phyloP scores from a whole-genome alignment of 1,140 invertebrate genomes.

The Campoletis sonorensis region DNA sequence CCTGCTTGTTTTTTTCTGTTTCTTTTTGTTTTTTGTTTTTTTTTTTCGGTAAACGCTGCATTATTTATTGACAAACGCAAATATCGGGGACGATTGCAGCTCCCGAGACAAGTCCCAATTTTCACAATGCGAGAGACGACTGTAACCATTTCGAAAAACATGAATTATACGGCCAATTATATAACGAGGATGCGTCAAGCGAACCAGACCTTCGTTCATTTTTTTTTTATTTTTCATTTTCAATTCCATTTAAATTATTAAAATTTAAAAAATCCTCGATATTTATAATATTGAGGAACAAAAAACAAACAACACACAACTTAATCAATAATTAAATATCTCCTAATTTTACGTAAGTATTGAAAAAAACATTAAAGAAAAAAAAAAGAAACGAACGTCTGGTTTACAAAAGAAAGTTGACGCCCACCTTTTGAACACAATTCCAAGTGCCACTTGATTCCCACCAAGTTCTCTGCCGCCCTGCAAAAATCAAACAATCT shows the following conservation, averaged over 20 bases:
- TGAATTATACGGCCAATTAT: conserved; percentile 46
- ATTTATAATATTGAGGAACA: not conserved
- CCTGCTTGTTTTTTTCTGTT: conserved; percentile 52
- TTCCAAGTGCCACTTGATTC: conserved; percentile 55
- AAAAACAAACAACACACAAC: not conserved
- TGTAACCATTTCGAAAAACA: conserved; percentile 56
- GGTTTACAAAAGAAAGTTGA: conserved; percentile 52
- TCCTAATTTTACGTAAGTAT: too few relatives aligned
- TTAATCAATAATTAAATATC: too few relatives aligned
- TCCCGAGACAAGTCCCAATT: conserved; percentile 49
- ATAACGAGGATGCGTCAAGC: conserved; percentile 46
- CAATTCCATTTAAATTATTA: not conserved
- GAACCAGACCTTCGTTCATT: conserved; percentile 44
- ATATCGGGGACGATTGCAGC: conserved; percentile 15
- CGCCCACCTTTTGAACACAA: conserved; percentile 64
- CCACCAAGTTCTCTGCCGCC: conserved; percentile 55
- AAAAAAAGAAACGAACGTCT: conserved; percentile 32
- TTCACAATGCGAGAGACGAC: conserved; percentile 46
- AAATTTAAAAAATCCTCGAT: too few relatives aligned
- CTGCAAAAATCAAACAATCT: conserved; percentile 68
- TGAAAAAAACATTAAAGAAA: conserved; percentile 6
- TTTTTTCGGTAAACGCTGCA: too few relatives aligned
- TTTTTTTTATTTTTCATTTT: too few relatives aligned
- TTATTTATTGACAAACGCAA: conserved; percentile 12
- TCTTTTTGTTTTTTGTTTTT: too few relatives aligned